phyloP scores from a whole-genome alignment of 2,888 invertebrate species.

The Tetragonula carbonaria region DNA sequence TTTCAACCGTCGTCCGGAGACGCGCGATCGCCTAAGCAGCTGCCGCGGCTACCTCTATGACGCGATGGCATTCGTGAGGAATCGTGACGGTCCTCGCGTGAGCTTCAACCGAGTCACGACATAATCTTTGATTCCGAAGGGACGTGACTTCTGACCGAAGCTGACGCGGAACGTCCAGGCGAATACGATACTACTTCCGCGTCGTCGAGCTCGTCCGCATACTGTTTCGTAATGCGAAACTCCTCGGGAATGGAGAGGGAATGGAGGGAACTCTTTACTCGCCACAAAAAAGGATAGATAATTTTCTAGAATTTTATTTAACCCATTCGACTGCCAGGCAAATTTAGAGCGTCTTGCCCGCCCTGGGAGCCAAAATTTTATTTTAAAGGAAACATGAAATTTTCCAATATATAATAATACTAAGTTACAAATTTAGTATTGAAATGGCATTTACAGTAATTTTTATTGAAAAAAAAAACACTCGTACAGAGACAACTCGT shows the following conservation, averaged over 20 bases:
- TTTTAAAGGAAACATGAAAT: no score
- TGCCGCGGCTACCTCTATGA: conserved; percentile 48
- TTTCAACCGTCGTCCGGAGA: conserved; percentile 33
- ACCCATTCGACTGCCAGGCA: no score
- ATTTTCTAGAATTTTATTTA: no score
- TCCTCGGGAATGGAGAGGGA: not conserved
- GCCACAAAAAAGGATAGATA: not conserved
- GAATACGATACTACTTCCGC: conserved; percentile 20
- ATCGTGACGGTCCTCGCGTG: conserved; percentile 70
- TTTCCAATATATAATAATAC: no score
- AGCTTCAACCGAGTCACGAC: conserved; percentile 70
- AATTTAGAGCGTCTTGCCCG: no score
- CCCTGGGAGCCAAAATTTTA: no score
- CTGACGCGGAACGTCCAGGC: conserved; percentile 57
- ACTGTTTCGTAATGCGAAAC: not conserved
- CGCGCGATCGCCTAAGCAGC: conserved; percentile 34
- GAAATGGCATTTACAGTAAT: no score
- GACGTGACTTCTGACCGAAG: conserved; percentile 72
- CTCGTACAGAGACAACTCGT: no score
- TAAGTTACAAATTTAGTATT: no score
- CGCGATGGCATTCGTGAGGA: conserved; percentile 57
- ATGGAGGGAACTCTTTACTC: not conserved
- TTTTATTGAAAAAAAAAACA: no score
- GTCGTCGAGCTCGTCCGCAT: not conserved
- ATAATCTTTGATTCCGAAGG: conserved; percentile 61